Base-by-base conservation (phyloP, 92 coral and sea anemone genomes). In the Bergia puertoricense region DNA sequence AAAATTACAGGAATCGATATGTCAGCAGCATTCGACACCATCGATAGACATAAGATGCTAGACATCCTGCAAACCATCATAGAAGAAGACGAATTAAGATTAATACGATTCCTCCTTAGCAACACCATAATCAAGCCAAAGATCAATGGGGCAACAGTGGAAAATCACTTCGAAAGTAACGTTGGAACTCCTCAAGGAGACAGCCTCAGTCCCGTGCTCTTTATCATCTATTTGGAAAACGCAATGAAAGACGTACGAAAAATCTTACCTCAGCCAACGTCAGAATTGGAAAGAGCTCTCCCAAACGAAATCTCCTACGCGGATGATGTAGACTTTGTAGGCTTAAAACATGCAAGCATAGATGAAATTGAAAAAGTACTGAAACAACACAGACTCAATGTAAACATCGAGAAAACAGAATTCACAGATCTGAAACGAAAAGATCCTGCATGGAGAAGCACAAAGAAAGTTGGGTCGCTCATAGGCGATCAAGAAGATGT, bases 121-220 rank as follows among this genome's bases (percentile, higher is more conserved):
- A 71, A 71, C 38, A 71, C 76, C 76, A 71, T 16, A 71, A 18
- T 71, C 38, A 30, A 71, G 30, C 76, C 38, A 30, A 71, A 30
- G 38, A 71, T 71, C 30, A 71, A 71, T 16, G 76, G 38, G 30
- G 23, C 76, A 18, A 71, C 76, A 71, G 23, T 30, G 38, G 76
- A 18, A 71, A 57, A 57, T 57, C 66, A 2, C 66, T 71, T 71
- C 38, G 30, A 71, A 71, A 30, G 30, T 16, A 71, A 71, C 38
- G 38, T 71, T 16, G 76, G 76, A 30, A 71, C 76, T 71, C 76
- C 76, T 16, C 76, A 71, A 71, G 76, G 76, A 71, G 8, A 71
- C 76, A 71, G 76, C 38, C 76, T 71, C 76, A 71, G 76, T 71
- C 76, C 76, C 38, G 76, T 71, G 76, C 76, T 71, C 30, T 71